Evolutionary conservation across 2,113 vertebrate genomes (phyloP).

Genomic region (Chionis minor): DNA sequence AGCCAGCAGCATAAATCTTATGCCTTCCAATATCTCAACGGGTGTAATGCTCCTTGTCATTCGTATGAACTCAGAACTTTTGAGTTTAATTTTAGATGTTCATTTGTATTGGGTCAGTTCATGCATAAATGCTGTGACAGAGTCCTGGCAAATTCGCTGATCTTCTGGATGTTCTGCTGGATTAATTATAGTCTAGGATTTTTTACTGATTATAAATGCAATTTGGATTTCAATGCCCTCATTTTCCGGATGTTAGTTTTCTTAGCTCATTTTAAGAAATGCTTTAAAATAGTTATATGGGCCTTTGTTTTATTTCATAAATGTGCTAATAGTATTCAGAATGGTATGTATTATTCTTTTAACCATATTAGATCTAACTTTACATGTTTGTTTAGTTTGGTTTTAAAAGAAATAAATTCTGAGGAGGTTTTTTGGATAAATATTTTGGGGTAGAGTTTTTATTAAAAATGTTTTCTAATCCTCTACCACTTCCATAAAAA

Average conservation of each 20-base stretch:
- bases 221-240: not conserved
- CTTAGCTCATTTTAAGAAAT: not conserved
- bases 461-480: not conserved
- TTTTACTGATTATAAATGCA: not conserved
- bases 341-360: not conserved
- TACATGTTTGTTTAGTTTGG: not conserved
- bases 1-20: not conserved
- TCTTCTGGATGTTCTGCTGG: not conserved
- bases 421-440: not conserved
- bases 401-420: not conserved
- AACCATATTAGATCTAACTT: too few species aligned
- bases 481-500: not conserved
- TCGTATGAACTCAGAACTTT: not conserved
- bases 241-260: not conserved
- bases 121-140: not conserved
- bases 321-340: not conserved
- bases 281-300: not conserved
- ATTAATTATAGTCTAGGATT: not conserved
- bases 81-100: not conserved
- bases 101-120: not conserved
- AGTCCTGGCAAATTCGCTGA: not conserved
- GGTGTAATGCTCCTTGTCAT: not conserved
- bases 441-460: not conserved
- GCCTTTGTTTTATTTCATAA: not conserved
- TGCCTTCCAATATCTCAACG: not conserved